A percentile compares a stretch with the other conserved stretches of the same genome.
phyloP scores from a whole-genome alignment of 2,797 vertebrate species.

The Aulostomus chinensis region DNA sequence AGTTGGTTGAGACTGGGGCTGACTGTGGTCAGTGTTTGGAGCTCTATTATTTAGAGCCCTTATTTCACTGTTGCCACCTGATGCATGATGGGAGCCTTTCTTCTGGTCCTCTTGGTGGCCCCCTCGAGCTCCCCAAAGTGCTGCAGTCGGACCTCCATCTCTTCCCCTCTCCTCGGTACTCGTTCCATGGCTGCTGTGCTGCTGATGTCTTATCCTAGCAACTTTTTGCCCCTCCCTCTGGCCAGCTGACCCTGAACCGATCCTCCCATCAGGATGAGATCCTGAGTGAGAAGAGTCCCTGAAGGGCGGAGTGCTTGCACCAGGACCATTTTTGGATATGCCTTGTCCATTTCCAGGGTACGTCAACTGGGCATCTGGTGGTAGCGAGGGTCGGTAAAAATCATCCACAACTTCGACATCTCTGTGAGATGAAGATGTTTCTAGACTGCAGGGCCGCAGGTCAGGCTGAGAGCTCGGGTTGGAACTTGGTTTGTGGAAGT shows the following conservation, averaged over 20 bases:
- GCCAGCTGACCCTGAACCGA: conserved; percentile 66
- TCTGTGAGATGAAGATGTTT: conserved; percentile 70
- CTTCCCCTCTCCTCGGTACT: conserved; percentile 75
- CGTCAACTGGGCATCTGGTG: conserved; percentile 75
- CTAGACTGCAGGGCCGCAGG: conserved; percentile 82
- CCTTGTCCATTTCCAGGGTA: conserved; percentile 48
- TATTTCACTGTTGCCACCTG: conserved; percentile 76
- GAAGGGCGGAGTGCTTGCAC: conserved; percentile 82
- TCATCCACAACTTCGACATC: conserved; percentile 77
- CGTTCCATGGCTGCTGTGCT: conserved; percentile 78
- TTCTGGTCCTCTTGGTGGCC: conserved; percentile 77
- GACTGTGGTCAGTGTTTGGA: conserved; percentile 50
- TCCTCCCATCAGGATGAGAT: conserved; percentile 52
- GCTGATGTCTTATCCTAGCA: conserved; percentile 94
- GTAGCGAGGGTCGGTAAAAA: conserved; percentile 76
- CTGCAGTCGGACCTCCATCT: conserved; percentile 72
- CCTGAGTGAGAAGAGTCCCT: conserved; percentile 74
- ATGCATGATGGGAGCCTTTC: conserved; percentile 76
- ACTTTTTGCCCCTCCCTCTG: conserved; percentile 88
- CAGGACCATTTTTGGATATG: conserved; percentile 74
- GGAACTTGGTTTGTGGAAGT: conserved; percentile 63
- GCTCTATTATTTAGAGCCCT: conserved; percentile 65
- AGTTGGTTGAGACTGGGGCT: conserved; percentile 48
- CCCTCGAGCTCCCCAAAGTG: conserved; percentile 72
- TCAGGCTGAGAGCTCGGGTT: conserved; percentile 62